A percentile compares a stretch with the other conserved stretches of the same genome.
phyloP scores from a whole-genome alignment of 1,140 invertebrate species.

The Macrosteles quadrilineatus region DNA sequence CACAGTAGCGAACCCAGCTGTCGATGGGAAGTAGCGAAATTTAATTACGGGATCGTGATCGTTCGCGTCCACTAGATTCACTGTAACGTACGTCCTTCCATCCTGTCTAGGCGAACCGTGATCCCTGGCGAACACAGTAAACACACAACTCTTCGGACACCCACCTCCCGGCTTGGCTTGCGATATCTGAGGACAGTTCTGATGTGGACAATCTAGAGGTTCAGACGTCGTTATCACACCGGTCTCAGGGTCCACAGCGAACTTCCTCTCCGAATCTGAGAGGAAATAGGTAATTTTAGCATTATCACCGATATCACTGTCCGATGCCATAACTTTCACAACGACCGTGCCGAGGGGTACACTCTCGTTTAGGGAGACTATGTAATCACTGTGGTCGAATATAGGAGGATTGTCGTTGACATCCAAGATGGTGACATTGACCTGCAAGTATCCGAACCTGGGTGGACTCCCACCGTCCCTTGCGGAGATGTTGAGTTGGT shows the following conservation, averaged over 20 bases:
- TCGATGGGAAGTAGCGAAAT: slow-evolving; percentile 85
- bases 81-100: slow-evolving; percentile 91
- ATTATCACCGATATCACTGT: slow-evolving; percentile 90
- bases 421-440: slow-evolving; percentile 90
- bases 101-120: slow-evolving; percentile 87
- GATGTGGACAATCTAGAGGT: slow-evolving; percentile 72
- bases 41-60: slow-evolving; percentile 92
- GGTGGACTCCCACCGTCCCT: slow-evolving; percentile 81
- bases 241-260: slow-evolving; percentile 84
- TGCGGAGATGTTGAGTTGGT: slow-evolving; percentile 87
- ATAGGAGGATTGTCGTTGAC: slow-evolving; percentile 95
- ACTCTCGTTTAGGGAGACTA: slow-evolving; percentile 89
- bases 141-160: slow-evolving; percentile 88
- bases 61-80: slow-evolving; percentile 83
- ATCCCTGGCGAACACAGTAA: slow-evolving; percentile 91
- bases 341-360: slow-evolving; percentile 84
- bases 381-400: slow-evolving; percentile 91
- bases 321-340: slow-evolving; percentile 86
- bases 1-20: slow-evolving; percentile 82
- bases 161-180: slow-evolving; percentile 53
- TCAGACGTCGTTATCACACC: slow-evolving; percentile 83
- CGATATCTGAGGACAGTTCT: slow-evolving; percentile 54
- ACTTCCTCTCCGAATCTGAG: slow-evolving; percentile 80
- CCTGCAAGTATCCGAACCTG: slow-evolving; percentile 78
- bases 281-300: slow-evolving; percentile 89